Conservation (phyloP, 2,888 invertebrate species). For the Drosophila merina region DNA sequence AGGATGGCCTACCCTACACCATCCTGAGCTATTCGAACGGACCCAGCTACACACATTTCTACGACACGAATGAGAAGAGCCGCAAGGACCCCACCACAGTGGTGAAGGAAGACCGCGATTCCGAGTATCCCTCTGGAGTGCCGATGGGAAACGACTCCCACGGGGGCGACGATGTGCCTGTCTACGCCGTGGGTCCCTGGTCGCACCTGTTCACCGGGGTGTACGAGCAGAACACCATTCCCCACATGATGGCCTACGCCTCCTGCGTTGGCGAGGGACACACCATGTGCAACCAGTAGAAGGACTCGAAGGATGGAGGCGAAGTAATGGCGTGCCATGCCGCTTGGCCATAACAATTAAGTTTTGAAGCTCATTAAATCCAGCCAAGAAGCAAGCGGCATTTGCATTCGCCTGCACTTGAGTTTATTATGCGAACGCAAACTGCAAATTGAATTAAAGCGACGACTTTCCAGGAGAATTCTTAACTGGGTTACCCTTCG, state of each 20-base stretch:
- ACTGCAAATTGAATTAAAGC: conserved; percentile 73
- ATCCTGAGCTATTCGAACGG: conserved; percentile 91
- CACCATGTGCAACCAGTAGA: conserved; percentile 69
- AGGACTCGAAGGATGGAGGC: background rate
- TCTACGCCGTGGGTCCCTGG: conserved; percentile 91
- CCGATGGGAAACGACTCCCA: conserved; percentile 86
- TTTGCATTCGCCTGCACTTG: conserved; percentile 54
- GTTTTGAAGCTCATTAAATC: conserved; percentile 68
- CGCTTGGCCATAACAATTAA: conserved; percentile 59
- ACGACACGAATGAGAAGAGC: conserved; percentile 55
- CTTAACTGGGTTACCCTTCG: conserved; percentile 39
- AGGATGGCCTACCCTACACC: conserved; percentile 87
- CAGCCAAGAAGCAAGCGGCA: conserved; percentile 40
- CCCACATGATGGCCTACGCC: conserved; percentile 90
- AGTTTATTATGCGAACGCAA: conserved; percentile 51
- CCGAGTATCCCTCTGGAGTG: conserved; percentile 86
- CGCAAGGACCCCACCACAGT: conserved; percentile 78
- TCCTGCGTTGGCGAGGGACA: conserved; percentile 88
- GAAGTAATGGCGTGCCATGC: conserved; percentile 38
- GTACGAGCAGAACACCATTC: conserved; percentile 91
- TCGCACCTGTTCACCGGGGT: conserved; percentile 91
- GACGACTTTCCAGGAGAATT: conserved; percentile 45
- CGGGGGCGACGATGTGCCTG: conserved; percentile 91
- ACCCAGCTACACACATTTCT: conserved; percentile 85
- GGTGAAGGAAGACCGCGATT: conserved; percentile 60